phyloP scores from a whole-genome alignment of 2,797 vertebrate species.

The Eremophila alpestris region DNA sequence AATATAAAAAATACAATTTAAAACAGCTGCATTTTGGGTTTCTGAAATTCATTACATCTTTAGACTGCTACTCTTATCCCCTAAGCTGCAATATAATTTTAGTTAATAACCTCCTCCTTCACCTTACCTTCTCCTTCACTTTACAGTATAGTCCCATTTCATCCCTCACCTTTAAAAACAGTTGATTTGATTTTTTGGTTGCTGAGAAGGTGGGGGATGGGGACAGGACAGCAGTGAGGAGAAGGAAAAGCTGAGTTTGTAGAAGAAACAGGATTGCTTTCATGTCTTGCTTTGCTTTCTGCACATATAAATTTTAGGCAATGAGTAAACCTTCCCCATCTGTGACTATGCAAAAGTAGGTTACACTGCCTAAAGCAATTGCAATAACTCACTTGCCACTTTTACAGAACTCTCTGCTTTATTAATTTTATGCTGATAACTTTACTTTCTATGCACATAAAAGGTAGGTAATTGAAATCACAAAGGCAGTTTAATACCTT shows the following conservation, averaged over 20 bases:
- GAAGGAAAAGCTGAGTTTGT: not conserved
- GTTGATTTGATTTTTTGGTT: not conserved
- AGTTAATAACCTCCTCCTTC: conserved; percentile 23
- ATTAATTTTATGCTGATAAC: conserved; percentile 33
- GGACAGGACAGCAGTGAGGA: not conserved
- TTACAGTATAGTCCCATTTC: not conserved
- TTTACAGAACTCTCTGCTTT: not conserved
- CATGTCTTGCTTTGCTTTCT: not conserved
- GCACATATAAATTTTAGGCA: not conserved
- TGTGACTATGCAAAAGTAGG: conserved; percentile 13
- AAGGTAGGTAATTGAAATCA: conserved; percentile 34
- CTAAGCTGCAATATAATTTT: not conserved
- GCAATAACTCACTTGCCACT: not conserved
- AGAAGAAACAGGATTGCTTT: not conserved
- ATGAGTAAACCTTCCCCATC: not conserved
- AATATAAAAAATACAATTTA: conserved; percentile 3
- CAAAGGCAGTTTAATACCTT: not conserved
- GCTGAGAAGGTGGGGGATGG: not conserved
- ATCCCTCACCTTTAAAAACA: not conserved
- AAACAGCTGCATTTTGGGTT: not conserved
- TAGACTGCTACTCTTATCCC: not conserved
- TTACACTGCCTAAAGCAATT: not conserved
- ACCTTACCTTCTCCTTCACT: not conserved
- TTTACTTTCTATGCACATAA: conserved; percentile 9
- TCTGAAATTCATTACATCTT: not conserved